A percentile compares a stretch with the other conserved stretches of the same genome.
Conservation (phyloP, 2,797 vertebrate species). For the Molothrus aeneus region DNA sequence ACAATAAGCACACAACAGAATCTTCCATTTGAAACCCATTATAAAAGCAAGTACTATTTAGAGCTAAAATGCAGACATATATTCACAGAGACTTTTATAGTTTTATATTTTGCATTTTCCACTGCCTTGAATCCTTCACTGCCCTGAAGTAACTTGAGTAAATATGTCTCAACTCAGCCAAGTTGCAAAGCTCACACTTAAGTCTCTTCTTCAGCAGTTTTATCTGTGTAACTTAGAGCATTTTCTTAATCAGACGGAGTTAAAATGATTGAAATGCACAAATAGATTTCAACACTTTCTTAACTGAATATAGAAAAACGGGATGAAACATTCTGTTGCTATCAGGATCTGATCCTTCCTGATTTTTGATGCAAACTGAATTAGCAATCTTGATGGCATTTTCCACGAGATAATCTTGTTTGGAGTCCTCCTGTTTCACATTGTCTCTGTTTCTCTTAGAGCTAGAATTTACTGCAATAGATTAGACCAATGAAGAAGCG, state of each 20-base stretch:
- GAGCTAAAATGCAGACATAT: background rate
- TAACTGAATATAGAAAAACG: background rate
- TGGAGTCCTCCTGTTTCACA: background rate
- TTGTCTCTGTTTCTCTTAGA: background rate
- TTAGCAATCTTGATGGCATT: background rate
- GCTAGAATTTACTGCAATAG: conserved; percentile 13
- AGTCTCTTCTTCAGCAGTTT: background rate
- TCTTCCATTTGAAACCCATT: background rate
- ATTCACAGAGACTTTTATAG: background rate
- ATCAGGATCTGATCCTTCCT: background rate
- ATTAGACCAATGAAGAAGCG: conserved; percentile 51
- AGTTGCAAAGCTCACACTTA: background rate
- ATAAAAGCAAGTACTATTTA: background rate
- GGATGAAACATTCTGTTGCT: background rate
- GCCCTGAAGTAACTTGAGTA: background rate
- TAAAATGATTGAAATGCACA: background rate
- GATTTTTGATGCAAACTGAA: background rate
- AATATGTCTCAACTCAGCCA: background rate
- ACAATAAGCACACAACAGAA: background rate
- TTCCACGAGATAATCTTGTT: background rate
- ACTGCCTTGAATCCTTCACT: background rate
- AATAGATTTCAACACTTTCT: background rate
- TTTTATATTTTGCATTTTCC: background rate
- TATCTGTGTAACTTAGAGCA: background rate
- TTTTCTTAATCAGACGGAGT: background rate